phyloP scores from a whole-genome alignment of 2,888 invertebrate genomes.

The Pedicia rivosa region DNA sequence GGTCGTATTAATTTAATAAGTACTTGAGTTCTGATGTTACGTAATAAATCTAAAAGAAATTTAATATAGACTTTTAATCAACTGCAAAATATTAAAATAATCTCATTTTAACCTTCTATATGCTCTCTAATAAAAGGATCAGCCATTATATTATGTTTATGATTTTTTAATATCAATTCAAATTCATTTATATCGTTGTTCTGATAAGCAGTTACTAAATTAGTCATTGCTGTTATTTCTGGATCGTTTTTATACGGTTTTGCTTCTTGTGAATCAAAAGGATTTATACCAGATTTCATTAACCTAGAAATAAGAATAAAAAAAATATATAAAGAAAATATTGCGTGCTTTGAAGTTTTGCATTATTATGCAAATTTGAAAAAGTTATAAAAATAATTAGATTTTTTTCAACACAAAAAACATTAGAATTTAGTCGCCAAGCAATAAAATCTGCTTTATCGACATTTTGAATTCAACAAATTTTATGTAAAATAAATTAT shows the following conservation, averaged over 20 bases:
- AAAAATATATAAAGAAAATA: not conserved
- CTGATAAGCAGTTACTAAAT: constrained; percentile 91
- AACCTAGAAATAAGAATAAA: constrained; percentile 41
- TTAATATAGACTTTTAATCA: not conserved
- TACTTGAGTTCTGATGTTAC: constrained; percentile 95
- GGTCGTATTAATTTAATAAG: constrained; percentile 94
- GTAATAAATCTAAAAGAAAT: constrained; percentile 50
- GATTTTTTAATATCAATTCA: constrained; percentile 87
- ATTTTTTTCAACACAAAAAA: not conserved
- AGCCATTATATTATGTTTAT: constrained; percentile 94
- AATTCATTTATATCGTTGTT: constrained; percentile 98
- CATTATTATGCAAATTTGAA: too few species aligned
- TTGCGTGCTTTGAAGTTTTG: too few species aligned
- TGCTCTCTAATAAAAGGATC: constrained; percentile 98
- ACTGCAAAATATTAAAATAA: constrained; percentile 2
- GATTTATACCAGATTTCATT: constrained; percentile 99
- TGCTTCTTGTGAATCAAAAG: constrained; percentile 98
- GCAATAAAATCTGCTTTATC: too few species aligned
- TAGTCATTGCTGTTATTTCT: constrained; percentile 98
- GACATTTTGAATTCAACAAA: too few species aligned
- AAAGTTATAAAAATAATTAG: not conserved
- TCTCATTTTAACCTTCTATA: constrained; percentile 58
- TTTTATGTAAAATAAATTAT: too few species aligned
- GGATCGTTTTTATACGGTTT: constrained; percentile 99
- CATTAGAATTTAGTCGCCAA: too few species aligned